Evolutionary conservation across 2,797 vertebrate species (phyloP).

Genomic region (Gymnothorax javanicus): DNA sequence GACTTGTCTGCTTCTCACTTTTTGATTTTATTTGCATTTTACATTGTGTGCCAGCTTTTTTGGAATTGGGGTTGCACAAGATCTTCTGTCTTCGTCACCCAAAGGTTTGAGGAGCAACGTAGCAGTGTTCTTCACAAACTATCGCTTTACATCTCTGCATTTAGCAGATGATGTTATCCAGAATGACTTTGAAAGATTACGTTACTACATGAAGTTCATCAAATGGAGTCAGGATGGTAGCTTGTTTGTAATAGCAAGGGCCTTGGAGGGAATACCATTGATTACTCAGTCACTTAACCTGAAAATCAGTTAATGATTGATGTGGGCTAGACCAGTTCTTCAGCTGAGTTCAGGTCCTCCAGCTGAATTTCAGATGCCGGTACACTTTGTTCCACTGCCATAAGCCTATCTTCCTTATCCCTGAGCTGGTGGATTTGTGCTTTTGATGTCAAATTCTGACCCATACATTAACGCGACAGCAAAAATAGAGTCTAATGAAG

Average conservation of each 20-base stretch:
- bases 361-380: not conserved
- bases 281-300: not conserved
- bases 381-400: not conserved
- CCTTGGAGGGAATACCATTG: not conserved
- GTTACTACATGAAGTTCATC: not conserved
- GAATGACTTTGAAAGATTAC: not conserved
- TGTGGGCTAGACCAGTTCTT: not conserved
- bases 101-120: not conserved
- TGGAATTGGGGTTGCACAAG: not conserved
- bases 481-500: not conserved
- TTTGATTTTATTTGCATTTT: too few relatives aligned
- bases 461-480: too few relatives aligned
- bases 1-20: too few relatives aligned
- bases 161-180: not conserved
- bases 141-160: not conserved
- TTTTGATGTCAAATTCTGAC: too few relatives aligned
- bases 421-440: not conserved
- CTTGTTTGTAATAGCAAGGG: not conserved
- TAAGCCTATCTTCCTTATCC: not conserved
- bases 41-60: too few relatives aligned
- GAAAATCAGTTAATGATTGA: not conserved
- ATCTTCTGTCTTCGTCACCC: not conserved
- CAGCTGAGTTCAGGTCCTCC: not conserved
- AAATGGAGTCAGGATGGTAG: not conserved
- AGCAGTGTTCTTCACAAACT: not conserved